Evolutionary conservation across 2,113 vertebrate genomes (phyloP), one percentile per base, ranked within the genome.

Genomic region (Casuarius casuarius): DNA sequence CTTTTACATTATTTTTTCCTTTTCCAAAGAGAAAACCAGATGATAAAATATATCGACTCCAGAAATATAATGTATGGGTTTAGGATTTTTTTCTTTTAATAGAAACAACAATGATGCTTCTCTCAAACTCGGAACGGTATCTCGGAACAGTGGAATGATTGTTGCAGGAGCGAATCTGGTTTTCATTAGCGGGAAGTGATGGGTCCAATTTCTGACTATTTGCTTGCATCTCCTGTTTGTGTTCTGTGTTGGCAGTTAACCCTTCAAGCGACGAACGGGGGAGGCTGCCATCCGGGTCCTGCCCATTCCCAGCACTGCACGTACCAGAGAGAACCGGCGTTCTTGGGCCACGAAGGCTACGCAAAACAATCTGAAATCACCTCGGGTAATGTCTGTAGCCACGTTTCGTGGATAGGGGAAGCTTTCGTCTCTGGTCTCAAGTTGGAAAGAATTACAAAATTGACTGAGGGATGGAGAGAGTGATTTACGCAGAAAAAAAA

Each of bases 111-210:
- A 51, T 26, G 85, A 72, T 12, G 91, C 56, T 44, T 61, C 92
- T 91, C 89, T 70, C 86, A 66, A 91, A 92, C 95, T 66, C n/a
- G 96, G 95, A 98, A 84, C 44, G 92, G 95, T 95, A 97, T 97
- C 77, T 96, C 70, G 96, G 90, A 98, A 98, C 98, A 98, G 97
- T 98, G 98, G 91, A 76, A 96, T 92, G 95, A 98, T 98, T 98
- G 98, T 98, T 98, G 97, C 71, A 94, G 96, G 95, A 84, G 87
- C 94, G 97, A 95, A 98, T 98, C 98, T 98, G 99, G 97, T 98
- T 99, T 98, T 98, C 98, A 98, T 98, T 98, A 98, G 97, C 31
- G 67, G 93, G 93, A 96, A 97, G 97, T 73, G 95, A 97, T 86
- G 92, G 97, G 93, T 98, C 96, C 92, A 95, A 95, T 98, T 98